Evolutionary conservation across 2,797 vertebrate genomes (phyloP).

Genomic region (Pipistrellus nathusii): DNA sequence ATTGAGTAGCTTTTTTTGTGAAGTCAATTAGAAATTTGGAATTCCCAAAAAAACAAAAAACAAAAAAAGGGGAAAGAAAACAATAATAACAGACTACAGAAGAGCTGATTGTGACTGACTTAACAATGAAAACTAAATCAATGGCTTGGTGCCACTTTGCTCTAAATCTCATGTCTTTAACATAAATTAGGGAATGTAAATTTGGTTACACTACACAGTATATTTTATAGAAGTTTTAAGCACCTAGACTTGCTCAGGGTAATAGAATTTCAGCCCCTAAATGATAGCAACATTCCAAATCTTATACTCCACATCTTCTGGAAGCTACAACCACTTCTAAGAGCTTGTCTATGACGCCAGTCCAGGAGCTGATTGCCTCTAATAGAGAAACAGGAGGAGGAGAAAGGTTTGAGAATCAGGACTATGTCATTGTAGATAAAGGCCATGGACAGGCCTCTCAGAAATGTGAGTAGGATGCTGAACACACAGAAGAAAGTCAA

Average conservation of each 20-base stretch:
- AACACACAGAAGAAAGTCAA: not conserved
- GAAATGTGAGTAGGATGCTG: not conserved
- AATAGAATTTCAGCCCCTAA: not conserved
- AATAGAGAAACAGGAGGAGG: not conserved
- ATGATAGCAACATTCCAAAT: not conserved
- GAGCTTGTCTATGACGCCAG: not conserved
- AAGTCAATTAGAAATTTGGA: conserved; percentile 29
- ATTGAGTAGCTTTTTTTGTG: not conserved
- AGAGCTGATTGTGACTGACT: conserved; percentile 14
- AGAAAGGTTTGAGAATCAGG: not conserved
- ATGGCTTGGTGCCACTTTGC: not conserved
- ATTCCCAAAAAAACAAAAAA: not conserved
- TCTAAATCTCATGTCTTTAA: conserved; percentile 49
- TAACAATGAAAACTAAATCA: conserved; percentile 10
- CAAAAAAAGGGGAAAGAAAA: not conserved
- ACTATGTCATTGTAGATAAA: not conserved
- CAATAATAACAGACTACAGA: not conserved
- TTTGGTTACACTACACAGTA: not conserved
- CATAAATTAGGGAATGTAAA: conserved; percentile 8
- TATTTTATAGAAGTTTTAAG: not conserved
- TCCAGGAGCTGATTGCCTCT: not conserved
- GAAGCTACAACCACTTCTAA: not conserved
- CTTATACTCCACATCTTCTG: not conserved
- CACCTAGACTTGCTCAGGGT: not conserved
- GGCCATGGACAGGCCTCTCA: not conserved